phyloP scores from a whole-genome alignment of 2,797 vertebrate species.

The Crocodylus rhombifer region DNA sequence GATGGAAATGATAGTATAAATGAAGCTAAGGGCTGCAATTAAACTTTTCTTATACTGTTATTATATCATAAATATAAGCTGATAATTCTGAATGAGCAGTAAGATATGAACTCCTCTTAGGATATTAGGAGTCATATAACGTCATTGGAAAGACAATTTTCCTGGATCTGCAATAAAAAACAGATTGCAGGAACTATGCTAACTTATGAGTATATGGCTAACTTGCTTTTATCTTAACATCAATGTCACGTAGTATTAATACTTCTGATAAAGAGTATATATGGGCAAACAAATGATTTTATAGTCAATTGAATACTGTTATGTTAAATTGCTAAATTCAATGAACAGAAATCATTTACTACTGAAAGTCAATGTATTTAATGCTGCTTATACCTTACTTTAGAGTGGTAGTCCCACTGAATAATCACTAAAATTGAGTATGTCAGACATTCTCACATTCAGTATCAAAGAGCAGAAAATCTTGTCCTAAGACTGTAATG shows the following conservation, averaged over 20 bases:
- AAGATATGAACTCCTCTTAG: background rate
- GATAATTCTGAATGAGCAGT: background rate
- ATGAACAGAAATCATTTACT: background rate
- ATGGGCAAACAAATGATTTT: background rate
- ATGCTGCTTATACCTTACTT: background rate
- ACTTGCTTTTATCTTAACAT: background rate
- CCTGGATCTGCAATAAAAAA: background rate
- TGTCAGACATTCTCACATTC: background rate
- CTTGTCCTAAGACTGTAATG: background rate
- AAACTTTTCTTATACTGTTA: background rate
- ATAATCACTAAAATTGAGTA: background rate
- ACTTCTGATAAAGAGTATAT: background rate
- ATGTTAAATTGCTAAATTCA: background rate
- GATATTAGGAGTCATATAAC: background rate
- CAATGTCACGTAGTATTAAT: background rate
- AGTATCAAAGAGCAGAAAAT: background rate
- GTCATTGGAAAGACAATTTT: background rate
- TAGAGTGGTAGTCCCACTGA: background rate
- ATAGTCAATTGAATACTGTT: background rate
- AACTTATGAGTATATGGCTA: background rate
- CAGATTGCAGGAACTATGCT: background rate
- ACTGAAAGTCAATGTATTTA: background rate
- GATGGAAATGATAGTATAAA: background rate
- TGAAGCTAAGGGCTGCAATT: background rate
- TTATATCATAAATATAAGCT: background rate